A percentile compares a stretch with the other conserved stretches of the same genome.
Evolutionary conservation across 2,888 invertebrate species (phyloP).

Genomic region (Exephanes ischioxanthus): DNA sequence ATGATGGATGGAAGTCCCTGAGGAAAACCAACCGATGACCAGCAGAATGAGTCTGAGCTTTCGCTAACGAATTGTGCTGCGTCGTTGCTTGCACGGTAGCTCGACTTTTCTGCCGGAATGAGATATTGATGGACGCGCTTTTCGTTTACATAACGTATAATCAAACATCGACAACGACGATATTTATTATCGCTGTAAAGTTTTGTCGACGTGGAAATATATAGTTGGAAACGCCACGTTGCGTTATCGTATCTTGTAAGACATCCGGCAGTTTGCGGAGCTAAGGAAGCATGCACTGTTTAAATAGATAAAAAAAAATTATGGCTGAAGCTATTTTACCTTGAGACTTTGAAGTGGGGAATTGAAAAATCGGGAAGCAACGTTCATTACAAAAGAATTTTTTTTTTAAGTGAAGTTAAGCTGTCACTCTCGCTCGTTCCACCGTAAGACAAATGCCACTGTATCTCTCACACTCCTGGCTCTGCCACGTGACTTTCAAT

Average conservation of each 20-base stretch:
- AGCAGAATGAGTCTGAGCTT: neutral
- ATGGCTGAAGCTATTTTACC: neutral
- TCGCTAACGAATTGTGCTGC: neutral
- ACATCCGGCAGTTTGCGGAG: neutral
- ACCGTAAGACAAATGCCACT: too few species aligned
- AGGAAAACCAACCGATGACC: conserved; percentile 16
- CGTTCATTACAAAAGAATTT: too few species aligned
- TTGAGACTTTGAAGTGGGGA: neutral
- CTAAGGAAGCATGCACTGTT: neutral
- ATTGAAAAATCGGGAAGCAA: too few species aligned
- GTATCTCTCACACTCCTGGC: too few species aligned
- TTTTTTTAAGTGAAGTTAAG: too few species aligned
- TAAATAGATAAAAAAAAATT: neutral
- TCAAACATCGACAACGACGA: neutral
- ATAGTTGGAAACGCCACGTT: neutral
- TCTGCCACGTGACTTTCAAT: too few species aligned
- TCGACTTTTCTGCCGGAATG: neutral
- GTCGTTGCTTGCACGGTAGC: neutral
- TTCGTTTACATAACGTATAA: neutral
- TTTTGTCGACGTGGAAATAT: neutral
- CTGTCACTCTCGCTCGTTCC: too few species aligned
- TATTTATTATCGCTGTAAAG: neutral
- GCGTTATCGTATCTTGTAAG: neutral
- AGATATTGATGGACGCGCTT: neutral
- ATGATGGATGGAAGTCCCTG: conserved; percentile 15